phyloP scores from a whole-genome alignment of 2,888 invertebrate species.

The Cantharis lateralis region DNA sequence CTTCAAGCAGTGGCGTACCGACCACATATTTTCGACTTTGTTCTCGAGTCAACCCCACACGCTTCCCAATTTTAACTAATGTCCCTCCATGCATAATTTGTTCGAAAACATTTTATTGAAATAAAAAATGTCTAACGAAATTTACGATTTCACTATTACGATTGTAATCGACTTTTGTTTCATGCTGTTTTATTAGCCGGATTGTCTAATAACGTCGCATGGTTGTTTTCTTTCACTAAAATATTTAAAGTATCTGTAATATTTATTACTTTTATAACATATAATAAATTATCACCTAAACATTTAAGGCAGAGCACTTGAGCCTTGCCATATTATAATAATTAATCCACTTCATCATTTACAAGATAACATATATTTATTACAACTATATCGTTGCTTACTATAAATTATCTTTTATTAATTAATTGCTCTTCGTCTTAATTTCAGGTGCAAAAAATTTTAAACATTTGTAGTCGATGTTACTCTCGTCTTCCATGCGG shows the following conservation, averaged over 20 bases:
- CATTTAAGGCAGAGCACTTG: neutral
- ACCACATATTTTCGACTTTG: neutral
- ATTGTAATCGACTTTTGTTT: neutral
- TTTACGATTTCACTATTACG: neutral
- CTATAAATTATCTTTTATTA: neutral
- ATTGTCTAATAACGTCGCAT: slow-evolving; percentile 2
- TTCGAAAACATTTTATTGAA: neutral
- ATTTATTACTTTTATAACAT: slow-evolving; percentile 1
- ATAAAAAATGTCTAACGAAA: neutral
- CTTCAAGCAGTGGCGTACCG: slow-evolving; percentile 34
- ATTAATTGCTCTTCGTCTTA: neutral
- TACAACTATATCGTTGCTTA: neutral
- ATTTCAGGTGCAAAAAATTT: neutral
- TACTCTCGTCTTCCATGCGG: neutral
- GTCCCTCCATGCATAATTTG: neutral
- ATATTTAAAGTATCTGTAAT: neutral
- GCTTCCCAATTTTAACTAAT: neutral
- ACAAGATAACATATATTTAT: neutral
- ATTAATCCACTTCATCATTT: neutral
- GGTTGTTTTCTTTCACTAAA: neutral
- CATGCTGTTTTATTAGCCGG: neutral
- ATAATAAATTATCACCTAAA: slow-evolving; percentile 1
- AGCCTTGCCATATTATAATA: neutral
- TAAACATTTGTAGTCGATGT: neutral
- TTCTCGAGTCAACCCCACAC: neutral